phyloP scores from a whole-genome alignment of 2,113 vertebrate genomes.

The Tympanuchus pallidicinctus region DNA sequence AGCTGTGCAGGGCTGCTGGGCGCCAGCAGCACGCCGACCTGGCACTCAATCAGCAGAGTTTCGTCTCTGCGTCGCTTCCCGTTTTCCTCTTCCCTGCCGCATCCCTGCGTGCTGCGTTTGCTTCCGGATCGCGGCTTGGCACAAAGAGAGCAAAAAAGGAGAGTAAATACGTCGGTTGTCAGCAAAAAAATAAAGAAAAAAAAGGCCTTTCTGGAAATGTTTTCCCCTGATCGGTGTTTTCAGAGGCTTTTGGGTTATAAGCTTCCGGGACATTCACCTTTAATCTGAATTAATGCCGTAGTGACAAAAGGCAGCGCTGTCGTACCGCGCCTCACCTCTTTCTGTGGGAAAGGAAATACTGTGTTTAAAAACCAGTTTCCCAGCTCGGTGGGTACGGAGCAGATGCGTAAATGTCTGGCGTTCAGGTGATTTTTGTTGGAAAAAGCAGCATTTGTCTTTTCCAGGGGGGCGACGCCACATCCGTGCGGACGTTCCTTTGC shows the following conservation, averaged over 20 bases:
- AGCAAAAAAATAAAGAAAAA: background rate
- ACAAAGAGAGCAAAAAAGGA: background rate
- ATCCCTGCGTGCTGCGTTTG: conserved; percentile 49
- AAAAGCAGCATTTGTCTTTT: background rate
- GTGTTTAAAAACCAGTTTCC: conserved; percentile 4
- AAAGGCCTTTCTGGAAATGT: background rate
- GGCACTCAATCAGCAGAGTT: background rate
- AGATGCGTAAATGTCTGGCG: background rate
- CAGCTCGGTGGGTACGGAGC: background rate
- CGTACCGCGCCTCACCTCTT: conserved; percentile 8
- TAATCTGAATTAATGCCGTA: conserved; percentile 39
- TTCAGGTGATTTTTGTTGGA: conserved; percentile 31
- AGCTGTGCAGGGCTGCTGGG: background rate
- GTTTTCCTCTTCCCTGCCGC: conserved; percentile 49
- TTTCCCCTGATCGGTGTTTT: background rate
- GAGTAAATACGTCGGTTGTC: background rate
- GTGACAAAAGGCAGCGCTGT: background rate
- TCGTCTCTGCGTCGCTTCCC: conserved; percentile 63
- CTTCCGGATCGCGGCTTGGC: background rate
- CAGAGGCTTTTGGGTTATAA: background rate
- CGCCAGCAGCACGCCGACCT: too few species aligned
- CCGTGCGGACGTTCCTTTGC: conserved; percentile 51
- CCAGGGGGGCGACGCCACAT: background rate
- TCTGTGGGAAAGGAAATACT: conserved; percentile 39
- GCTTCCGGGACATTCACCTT: conserved; percentile 56